Conservation (phyloP, 2,888 invertebrate genomes). For the Gordius sp. region DNA sequence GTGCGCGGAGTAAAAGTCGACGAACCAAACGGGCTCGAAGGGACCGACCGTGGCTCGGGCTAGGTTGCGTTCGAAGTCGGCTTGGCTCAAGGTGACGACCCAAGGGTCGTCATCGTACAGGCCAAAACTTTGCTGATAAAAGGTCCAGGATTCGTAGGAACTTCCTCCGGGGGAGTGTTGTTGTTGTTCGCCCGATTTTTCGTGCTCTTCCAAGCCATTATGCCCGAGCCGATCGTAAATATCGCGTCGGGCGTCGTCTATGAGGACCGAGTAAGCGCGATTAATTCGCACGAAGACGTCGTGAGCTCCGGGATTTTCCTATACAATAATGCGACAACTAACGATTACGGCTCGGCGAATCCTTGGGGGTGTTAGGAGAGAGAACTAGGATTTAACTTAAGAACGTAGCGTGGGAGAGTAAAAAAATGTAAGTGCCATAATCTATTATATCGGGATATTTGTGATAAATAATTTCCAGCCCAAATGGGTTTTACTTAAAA, state of each 20-base stretch:
- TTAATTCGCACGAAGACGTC: slow-evolving; percentile 49
- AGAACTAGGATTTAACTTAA: too few species aligned
- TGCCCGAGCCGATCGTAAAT: slow-evolving; percentile 54
- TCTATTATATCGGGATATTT: too few species aligned
- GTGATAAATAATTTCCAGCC: too few species aligned
- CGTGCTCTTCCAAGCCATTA: slow-evolving; percentile 37
- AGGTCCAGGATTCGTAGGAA: slow-evolving; percentile 50
- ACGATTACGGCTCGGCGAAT: too few species aligned
- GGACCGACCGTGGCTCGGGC: neutral
- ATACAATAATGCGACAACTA: too few species aligned
- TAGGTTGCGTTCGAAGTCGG: slow-evolving; percentile 38
- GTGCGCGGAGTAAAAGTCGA: slow-evolving; percentile 61
- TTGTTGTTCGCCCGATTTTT: too few species aligned
- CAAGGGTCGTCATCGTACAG: slow-evolving; percentile 57
- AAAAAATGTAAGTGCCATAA: too few species aligned
- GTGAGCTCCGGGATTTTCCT: slow-evolving; percentile 48
- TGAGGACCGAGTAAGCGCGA: slow-evolving; percentile 56
- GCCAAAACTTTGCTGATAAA: slow-evolving; percentile 49
- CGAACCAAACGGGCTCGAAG: slow-evolving; percentile 39
- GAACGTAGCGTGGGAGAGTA: too few species aligned
- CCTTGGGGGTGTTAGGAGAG: too few species aligned
- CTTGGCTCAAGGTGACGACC: slow-evolving; percentile 46
- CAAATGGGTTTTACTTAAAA: too few species aligned
- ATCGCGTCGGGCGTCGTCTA: slow-evolving; percentile 49
- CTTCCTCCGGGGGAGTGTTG: slow-evolving; percentile 37